phyloP scores from a whole-genome alignment of 2,113 vertebrate species.

The Nibea coibor region DNA sequence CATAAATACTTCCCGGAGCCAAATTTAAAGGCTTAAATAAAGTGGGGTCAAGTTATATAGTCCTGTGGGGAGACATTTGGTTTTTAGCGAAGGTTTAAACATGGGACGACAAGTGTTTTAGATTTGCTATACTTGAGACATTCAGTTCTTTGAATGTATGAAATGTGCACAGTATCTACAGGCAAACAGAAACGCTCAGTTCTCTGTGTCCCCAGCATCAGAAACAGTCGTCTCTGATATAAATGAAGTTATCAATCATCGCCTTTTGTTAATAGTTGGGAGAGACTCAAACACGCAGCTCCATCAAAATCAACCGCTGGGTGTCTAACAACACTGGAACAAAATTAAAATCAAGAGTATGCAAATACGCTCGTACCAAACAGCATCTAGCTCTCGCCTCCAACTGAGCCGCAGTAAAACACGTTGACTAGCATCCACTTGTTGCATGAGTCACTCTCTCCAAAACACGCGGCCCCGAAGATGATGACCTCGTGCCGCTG shows the following conservation, averaged over 20 bases:
- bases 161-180: not conserved
- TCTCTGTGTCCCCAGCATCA: not conserved
- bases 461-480: constrained; percentile 41
- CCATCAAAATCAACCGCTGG: not conserved
- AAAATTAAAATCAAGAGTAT: constrained; percentile 14
- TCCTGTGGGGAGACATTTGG: not conserved
- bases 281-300: not conserved
- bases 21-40: constrained; percentile 1
- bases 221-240: not conserved
- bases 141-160: not conserved
- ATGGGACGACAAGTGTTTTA: not conserved
- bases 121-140: not conserved
- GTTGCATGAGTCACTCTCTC: constrained; percentile 61
- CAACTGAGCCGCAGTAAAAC: constrained; percentile 11
- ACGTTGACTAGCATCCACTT: constrained; percentile 58
- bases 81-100: not conserved
- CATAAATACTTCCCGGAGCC: not conserved
- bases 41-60: not conserved
- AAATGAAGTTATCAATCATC: not conserved
- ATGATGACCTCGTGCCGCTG: constrained; percentile 39
- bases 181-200: not conserved
- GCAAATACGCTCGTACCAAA: not conserved
- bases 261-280: not conserved
- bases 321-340: not conserved
- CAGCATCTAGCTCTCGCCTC: constrained; percentile 1